These are phyloP conservation scores for Meloidogyne exigua DNA, from an alignment of 1,140 invertebrate genomes.

Conservation along the genomic window DNA sequence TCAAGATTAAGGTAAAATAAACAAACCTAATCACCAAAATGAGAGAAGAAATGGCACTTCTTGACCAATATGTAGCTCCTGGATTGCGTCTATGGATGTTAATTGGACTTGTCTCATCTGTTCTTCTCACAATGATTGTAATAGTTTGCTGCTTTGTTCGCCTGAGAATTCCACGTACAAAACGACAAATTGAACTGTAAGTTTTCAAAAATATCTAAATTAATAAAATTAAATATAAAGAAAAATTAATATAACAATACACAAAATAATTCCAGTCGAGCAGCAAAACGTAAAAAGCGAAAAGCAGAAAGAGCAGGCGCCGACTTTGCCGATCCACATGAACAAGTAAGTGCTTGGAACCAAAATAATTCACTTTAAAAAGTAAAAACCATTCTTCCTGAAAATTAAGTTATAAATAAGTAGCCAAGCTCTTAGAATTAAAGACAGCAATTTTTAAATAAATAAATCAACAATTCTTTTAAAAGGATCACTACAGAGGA, in stretches of 20 bases:
- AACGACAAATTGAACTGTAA: constrained; percentile 62
- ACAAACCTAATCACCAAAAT: neutral
- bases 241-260: no score
- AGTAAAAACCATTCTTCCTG: no score
- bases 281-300: constrained; percentile 14
- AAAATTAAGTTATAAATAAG: no score
- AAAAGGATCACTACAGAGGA: constrained; percentile 9
- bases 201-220: constrained; percentile 51
- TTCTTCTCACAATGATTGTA: constrained; percentile 62
- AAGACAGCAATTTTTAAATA: no score
- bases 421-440: no score
- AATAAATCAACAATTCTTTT: neutral
- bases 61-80: constrained; percentile 61
- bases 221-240: constrained; percentile 37
- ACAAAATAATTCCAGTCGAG: neutral
- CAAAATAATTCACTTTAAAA: no score
- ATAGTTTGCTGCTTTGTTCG: constrained; percentile 60
- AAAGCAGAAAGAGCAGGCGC: constrained; percentile 24
- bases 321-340: neutral
- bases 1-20: no score
- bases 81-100: constrained; percentile 61
- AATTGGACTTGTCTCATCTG: constrained; percentile 55
- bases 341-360: neutral
- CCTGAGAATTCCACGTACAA: constrained; percentile 48
- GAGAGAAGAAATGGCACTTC: constrained; percentile 33